Conservation (phyloP, 2,888 invertebrate genomes). For the Macrophya alboannulata region DNA sequence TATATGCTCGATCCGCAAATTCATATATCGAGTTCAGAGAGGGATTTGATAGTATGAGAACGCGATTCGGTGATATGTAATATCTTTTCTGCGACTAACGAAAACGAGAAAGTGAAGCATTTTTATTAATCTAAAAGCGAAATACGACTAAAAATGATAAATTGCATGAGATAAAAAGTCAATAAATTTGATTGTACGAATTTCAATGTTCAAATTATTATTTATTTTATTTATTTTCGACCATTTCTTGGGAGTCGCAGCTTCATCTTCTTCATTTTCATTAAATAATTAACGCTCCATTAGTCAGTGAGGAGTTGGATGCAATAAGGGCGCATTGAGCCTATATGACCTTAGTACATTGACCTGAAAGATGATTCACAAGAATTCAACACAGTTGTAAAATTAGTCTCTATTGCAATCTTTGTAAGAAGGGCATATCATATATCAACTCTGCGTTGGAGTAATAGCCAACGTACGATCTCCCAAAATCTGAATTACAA, state of each 20-base stretch:
- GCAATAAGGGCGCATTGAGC: neutral
- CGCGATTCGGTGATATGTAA: neutral
- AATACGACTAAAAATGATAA: neutral
- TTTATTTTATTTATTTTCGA: too few relatives aligned
- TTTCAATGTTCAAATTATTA: too few relatives aligned
- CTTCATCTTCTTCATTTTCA: neutral
- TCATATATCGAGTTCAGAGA: conserved; percentile 7
- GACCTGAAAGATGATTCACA: neutral
- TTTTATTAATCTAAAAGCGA: neutral
- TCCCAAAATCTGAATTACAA: neutral
- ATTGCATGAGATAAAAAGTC: neutral
- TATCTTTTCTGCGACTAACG: neutral
- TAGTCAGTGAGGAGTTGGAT: neutral
- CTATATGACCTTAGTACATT: neutral
- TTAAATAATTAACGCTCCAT: too few relatives aligned
- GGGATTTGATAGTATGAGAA: neutral
- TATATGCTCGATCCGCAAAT: conserved; percentile 25
- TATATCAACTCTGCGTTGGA: neutral
- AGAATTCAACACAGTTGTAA: neutral
- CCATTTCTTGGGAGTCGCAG: neutral
- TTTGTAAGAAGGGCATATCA: neutral
- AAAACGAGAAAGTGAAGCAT: neutral
- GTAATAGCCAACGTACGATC: neutral
- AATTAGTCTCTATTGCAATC: neutral
- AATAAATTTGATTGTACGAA: neutral